phyloP scores from a whole-genome alignment of 1,140 invertebrate genomes.

The Melitaea cinxia region DNA sequence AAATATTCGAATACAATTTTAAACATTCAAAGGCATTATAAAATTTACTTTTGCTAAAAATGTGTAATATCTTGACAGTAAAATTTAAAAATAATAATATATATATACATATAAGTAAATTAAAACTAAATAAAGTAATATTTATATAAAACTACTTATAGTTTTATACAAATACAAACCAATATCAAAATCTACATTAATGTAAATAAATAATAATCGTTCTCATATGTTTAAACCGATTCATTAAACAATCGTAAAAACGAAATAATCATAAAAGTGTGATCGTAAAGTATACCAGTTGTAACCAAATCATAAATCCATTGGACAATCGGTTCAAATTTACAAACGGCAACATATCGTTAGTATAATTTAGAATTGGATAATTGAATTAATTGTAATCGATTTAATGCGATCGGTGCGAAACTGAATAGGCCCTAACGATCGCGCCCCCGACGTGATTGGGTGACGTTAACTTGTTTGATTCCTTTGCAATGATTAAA shows the following conservation, averaged over 20 bases:
- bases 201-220: not conserved
- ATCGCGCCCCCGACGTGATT: constrained; percentile 3
- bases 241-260: constrained; percentile 6
- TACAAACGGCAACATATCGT: constrained; percentile 30
- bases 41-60: too few species aligned
- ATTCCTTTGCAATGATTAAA: constrained; percentile 1
- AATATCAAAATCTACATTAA: not conserved
- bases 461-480: not conserved
- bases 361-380: constrained; percentile 22
- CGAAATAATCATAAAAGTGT: constrained; percentile 28
- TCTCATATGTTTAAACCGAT: too few species aligned
- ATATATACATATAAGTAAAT: too few species aligned
- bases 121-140: too few species aligned
- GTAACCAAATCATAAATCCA: constrained; percentile 31
- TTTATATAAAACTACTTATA: too few species aligned
- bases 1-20: too few species aligned
- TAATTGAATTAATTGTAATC: constrained; percentile 28
- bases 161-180: too few species aligned
- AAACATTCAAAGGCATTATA: too few species aligned
- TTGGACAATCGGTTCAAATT: constrained; percentile 13
- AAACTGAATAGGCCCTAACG: constrained; percentile 13
- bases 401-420: constrained; percentile 15
- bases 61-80: too few species aligned
- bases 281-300: constrained; percentile 25
- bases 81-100: too few species aligned